These are phyloP conservation scores for Proisotoma minuta DNA, from an alignment of 2,888 invertebrate genomes.

Conservation along the genomic window DNA sequence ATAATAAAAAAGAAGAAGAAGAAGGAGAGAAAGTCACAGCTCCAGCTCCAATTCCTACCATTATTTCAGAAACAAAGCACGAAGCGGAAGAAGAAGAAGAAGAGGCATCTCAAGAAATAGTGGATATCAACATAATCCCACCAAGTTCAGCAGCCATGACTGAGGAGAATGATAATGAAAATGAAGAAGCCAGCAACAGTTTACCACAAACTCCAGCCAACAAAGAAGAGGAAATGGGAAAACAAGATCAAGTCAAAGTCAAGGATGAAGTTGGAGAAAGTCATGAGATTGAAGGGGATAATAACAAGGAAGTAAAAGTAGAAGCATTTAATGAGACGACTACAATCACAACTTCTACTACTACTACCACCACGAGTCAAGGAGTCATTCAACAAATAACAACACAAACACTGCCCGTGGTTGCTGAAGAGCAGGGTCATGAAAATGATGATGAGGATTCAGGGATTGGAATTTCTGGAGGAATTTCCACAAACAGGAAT, in stretches of 20 bases:
- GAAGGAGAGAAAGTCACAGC: neutral
- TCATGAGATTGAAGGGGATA: conserved; percentile 10
- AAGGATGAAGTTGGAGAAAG: conserved; percentile 4
- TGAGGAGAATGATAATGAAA: conserved; percentile 24
- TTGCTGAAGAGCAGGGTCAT: conserved; percentile 34
- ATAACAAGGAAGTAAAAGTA: conserved; percentile 17
- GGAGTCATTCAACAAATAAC: neutral
- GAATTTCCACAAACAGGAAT: conserved; percentile 49
- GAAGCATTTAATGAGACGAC: conserved; percentile 15
- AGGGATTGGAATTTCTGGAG: conserved; percentile 50
- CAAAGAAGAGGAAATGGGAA: neutral
- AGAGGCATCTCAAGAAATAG: too few species aligned
- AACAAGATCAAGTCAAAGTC: neutral
- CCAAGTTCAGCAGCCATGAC: conserved; percentile 34
- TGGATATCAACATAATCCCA: conserved; percentile 37
- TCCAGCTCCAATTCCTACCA: too few species aligned
- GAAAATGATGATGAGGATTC: conserved; percentile 52
- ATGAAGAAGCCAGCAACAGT: conserved; percentile 9
- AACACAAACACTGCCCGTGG: too few species aligned
- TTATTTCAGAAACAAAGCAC: too few species aligned
- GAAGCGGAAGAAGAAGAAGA: conserved; percentile 19
- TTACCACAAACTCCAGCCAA: conserved; percentile 10
- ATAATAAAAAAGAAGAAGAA: too few species aligned
- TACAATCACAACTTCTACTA: neutral
- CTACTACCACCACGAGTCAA: neutral